Base-by-base conservation (phyloP, 2,888 invertebrate genomes). In the Acrobasis consociella region DNA sequence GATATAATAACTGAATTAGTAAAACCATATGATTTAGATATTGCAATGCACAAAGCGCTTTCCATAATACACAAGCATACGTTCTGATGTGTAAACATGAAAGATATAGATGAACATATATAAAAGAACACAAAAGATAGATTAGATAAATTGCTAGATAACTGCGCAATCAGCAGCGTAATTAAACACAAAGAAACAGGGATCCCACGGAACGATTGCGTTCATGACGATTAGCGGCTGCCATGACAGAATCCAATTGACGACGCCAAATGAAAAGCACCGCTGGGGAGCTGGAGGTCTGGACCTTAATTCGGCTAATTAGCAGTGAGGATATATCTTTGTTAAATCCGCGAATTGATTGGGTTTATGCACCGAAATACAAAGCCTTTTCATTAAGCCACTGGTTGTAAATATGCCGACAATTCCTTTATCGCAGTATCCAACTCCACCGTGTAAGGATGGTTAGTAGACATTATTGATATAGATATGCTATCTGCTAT, bases 171-270 rank as follows among this genome's bases (percentile, higher is more conserved):
- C 56, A 42, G 42, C 17, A 42, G 56, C 42, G 56, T 56, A 56
- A 56, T 56, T 56, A 56, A 56, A 39, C 56, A 42, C 56, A 42
- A 42, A 42, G 42, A 42, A 56, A 56, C 56, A 17, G 42, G 16
- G 56, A 16, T 56, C 42, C 16, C 56, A 42, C 56, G 56, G 56
- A 42, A 42, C 13, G 11, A 39, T 39, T 39, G 39, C n/a, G 38
- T 38, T 52, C 55, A 16, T 39, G 15, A 8, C 39, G 56, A 56
- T 42, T 42, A 56, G 17, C 56, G 31, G 53, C n/a, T 37, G 31
- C 55, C 55, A 39, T 56, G 56, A 55, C 17, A 39, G 17, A 37
- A 11, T 9, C 56, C 56, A 56, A 56, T 56, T 56, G 56, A 42
- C 53, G 7, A 38, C 55, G 16, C 55, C 39, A 38, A 31, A 22